A percentile compares a stretch with the other conserved stretches of the same genome.
These are phyloP conservation scores for Limenitis camilla DNA, from an alignment of 2,888 invertebrate genomes.

Conservation along the genomic window DNA sequence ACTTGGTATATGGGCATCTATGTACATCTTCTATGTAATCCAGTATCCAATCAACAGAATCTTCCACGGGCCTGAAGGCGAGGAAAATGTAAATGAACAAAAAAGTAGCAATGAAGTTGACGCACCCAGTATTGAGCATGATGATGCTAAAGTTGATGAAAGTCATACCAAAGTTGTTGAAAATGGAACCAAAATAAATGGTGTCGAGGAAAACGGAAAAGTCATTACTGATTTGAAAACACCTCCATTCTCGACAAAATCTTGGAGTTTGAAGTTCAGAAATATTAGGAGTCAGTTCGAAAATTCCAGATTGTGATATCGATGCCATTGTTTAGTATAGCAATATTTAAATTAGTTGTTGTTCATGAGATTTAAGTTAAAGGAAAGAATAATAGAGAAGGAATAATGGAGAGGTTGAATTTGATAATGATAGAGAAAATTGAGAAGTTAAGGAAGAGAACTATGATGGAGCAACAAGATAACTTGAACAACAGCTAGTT, in stretches of 20 bases:
- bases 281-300: conserved; percentile 37
- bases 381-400: too few relatives aligned
- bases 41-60: conserved; percentile 58
- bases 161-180: conserved; percentile 9
- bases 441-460: too few relatives aligned
- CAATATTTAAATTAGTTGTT: not conserved
- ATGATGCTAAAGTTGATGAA: conserved; percentile 2
- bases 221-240: conserved; percentile 19
- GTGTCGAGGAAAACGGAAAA: conserved; percentile 11
- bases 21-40: conserved; percentile 50
- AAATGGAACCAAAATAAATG: conserved; percentile 12
- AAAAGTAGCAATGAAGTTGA: not conserved
- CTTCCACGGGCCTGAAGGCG: conserved; percentile 36
- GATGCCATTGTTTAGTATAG: not conserved
- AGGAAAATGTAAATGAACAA: conserved; percentile 2
- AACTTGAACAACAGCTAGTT: too few relatives aligned
- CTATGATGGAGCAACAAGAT: too few relatives aligned
- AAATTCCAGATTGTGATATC: conserved; percentile 43
- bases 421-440: too few relatives aligned
- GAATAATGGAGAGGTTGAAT: too few relatives aligned
- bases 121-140: not conserved
- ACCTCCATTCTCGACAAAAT: conserved; percentile 28
- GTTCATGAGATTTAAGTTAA: too few relatives aligned
- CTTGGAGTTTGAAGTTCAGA: conserved; percentile 44
- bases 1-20: conserved; percentile 46